Conservation (phyloP, 2,113 vertebrate species). For the Scophthalmus maximus region DNA sequence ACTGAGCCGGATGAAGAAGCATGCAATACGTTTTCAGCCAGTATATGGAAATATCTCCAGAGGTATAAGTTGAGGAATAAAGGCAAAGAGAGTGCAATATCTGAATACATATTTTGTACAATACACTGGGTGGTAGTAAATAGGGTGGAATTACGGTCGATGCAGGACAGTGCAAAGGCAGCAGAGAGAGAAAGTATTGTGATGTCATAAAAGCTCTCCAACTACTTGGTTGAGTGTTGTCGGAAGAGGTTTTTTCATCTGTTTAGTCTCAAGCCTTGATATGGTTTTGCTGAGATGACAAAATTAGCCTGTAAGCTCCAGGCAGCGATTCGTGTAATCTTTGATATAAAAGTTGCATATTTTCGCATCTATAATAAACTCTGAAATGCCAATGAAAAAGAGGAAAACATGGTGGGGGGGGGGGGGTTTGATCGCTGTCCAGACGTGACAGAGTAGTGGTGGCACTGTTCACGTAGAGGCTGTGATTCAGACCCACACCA, state of each 20-base stretch:
- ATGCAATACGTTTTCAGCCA: background rate
- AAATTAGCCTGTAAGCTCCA: too few relatives aligned
- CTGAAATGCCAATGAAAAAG: too few relatives aligned
- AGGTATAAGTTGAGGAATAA: background rate
- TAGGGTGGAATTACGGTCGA: background rate
- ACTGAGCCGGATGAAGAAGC: background rate
- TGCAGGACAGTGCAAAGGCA: background rate
- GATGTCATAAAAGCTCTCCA: background rate
- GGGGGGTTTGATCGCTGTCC: too few relatives aligned
- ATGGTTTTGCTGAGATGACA: too few relatives aligned
- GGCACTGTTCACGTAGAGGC: too few relatives aligned
- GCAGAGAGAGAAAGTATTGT: background rate
- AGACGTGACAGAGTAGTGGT: too few relatives aligned
- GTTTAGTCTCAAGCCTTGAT: too few relatives aligned
- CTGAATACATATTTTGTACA: constrained; percentile 2
- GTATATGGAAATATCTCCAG: constrained; percentile 1
- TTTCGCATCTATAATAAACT: too few relatives aligned
- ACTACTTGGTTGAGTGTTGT: background rate
- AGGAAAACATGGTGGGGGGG: too few relatives aligned
- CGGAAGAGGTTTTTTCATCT: too few relatives aligned
- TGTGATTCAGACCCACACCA: background rate
- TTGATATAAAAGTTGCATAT: too few relatives aligned
- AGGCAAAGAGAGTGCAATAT: background rate
- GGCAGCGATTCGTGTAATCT: too few relatives aligned
- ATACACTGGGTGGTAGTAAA: background rate